A percentile compares a stretch with the other conserved stretches of the same genome.
phyloP scores from a whole-genome alignment of 2,113 vertebrate genomes.

The Fulica atra region DNA sequence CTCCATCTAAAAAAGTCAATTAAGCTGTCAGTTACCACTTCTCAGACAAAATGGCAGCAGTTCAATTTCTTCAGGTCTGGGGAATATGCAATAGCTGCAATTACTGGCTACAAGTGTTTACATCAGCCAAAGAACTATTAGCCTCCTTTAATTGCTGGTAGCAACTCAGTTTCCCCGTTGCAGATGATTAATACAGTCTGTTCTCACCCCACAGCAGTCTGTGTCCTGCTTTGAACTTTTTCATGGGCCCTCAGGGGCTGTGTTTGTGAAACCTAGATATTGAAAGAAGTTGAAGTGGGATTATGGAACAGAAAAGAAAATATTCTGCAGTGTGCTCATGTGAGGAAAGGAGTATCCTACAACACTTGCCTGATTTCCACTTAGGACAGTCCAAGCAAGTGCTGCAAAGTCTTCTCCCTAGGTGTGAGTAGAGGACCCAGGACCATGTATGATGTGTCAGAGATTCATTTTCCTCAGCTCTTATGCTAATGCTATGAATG shows the following conservation, averaged over 20 bases:
- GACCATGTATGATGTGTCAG: background rate
- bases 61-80: slow-evolving; percentile 60
- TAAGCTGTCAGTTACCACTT: slow-evolving; percentile 59
- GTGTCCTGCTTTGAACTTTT: slow-evolving; percentile 48
- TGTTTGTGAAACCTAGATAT: background rate
- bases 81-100: slow-evolving; percentile 52
- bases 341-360: background rate
- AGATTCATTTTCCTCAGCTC: background rate
- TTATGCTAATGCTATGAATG: background rate
- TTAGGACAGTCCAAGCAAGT: background rate
- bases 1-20: slow-evolving; percentile 52
- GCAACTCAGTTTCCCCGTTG: slow-evolving; percentile 29
- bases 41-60: slow-evolving; percentile 64
- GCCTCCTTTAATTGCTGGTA: slow-evolving; percentile 64
- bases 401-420: background rate
- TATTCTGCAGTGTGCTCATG: background rate
- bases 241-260: background rate
- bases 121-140: slow-evolving; percentile 53
- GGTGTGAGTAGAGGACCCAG: background rate
- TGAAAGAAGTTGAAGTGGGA: background rate
- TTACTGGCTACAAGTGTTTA: slow-evolving; percentile 64
- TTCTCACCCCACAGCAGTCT: slow-evolving; percentile 48
- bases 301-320: background rate
- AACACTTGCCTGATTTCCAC: background rate
- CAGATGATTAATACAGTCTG: slow-evolving; percentile 62